phyloP scores from a whole-genome alignment of 2,888 invertebrate genomes.

The Patella caerulea region DNA sequence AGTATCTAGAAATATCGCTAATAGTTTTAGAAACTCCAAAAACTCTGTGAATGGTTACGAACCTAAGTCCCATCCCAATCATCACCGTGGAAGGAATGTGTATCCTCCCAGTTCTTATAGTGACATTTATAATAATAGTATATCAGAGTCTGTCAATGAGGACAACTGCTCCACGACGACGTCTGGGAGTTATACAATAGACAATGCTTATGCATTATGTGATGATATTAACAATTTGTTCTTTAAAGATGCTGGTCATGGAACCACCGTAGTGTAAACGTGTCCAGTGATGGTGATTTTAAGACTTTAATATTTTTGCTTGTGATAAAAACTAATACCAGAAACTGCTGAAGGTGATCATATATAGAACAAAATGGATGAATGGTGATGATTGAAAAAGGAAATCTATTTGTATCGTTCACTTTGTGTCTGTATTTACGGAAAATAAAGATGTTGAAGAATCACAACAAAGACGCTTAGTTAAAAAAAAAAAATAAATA shows the following conservation, averaged over 20 bases:
- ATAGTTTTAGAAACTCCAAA: slow-evolving; percentile 2
- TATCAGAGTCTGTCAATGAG: background rate
- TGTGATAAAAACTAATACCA: too few relatives aligned
- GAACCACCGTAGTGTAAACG: background rate
- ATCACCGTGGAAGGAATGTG: background rate
- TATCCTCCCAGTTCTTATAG: background rate
- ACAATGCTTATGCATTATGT: background rate
- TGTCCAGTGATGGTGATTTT: background rate
- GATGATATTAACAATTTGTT: background rate
- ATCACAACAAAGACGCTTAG: too few relatives aligned
- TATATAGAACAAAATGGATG: too few relatives aligned
- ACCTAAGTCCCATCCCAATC: background rate
- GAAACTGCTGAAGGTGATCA: too few relatives aligned
- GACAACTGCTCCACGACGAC: background rate
- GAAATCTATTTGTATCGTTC: too few relatives aligned
- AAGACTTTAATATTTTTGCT: too few relatives aligned
- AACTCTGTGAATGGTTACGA: background rate
- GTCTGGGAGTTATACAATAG: background rate
- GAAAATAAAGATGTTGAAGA: too few relatives aligned
- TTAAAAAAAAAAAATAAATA: too few relatives aligned
- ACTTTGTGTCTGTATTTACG: too few relatives aligned
- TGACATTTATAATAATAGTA: slow-evolving; percentile 8
- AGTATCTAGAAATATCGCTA: background rate
- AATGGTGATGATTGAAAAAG: too few relatives aligned
- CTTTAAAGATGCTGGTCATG: background rate